Percentiles rank a stretch among this genome's conserved stretches.
Evolutionary conservation across 2,797 vertebrate genomes (phyloP).

Genomic region (Danionella dracula): DNA sequence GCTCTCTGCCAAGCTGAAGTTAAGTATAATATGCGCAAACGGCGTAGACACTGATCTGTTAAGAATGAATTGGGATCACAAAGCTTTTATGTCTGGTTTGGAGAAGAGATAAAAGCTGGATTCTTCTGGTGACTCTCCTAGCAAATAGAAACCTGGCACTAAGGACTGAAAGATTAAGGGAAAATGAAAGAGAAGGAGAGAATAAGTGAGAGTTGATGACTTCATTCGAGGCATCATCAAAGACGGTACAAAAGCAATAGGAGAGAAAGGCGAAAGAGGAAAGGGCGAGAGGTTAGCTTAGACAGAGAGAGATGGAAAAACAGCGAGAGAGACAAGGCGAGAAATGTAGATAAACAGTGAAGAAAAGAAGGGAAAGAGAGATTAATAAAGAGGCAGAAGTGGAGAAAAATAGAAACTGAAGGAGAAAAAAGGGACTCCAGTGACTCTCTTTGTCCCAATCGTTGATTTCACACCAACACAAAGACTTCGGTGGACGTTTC

Average conservation of each 20-base stretch:
- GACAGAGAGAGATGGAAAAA: slow-evolving; percentile 40
- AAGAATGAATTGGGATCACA: not conserved
- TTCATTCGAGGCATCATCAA: slow-evolving; percentile 38
- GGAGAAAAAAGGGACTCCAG: slow-evolving; percentile 64
- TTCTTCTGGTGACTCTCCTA: not conserved
- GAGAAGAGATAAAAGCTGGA: not conserved
- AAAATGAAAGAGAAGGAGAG: slow-evolving; percentile 30
- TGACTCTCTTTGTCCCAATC: slow-evolving; percentile 65
- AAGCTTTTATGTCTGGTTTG: not conserved
- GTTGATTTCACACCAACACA: slow-evolving; percentile 98
- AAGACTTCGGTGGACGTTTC: slow-evolving; percentile 92
- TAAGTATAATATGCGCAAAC: not conserved
- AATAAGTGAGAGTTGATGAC: slow-evolving; percentile 40
- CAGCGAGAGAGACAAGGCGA: slow-evolving; percentile 40
- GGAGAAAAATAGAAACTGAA: slow-evolving; percentile 61
- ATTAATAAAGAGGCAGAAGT: slow-evolving; percentile 71
- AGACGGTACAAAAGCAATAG: slow-evolving; percentile 46
- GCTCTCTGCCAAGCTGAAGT: slow-evolving; percentile 1
- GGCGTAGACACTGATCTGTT: not conserved
- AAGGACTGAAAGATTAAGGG: slow-evolving; percentile 45
- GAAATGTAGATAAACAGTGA: slow-evolving; percentile 56
- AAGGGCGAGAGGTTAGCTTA: slow-evolving; percentile 32
- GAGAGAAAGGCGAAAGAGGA: slow-evolving; percentile 43
- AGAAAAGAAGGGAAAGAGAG: slow-evolving; percentile 62
- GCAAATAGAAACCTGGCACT: slow-evolving; percentile 12